These are phyloP conservation scores for Oryzias melastigma DNA, from an alignment of 2,113 vertebrate genomes.

Conservation along the genomic window DNA sequence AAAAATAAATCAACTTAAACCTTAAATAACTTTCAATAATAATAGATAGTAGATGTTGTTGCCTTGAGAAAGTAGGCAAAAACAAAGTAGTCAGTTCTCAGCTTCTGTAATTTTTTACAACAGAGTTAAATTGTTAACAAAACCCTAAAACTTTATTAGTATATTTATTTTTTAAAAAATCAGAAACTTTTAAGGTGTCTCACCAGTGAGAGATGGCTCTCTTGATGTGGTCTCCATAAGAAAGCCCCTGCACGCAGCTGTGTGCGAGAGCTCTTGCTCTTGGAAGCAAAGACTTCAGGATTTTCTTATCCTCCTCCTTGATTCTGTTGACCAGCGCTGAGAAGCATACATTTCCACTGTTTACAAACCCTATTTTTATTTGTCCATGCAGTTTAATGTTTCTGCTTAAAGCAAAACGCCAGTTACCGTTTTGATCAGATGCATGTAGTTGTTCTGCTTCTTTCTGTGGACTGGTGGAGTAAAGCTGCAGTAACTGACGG, in stretches of 20 bases:
- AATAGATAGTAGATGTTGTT: no score
- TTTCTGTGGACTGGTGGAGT: conserved; percentile 54
- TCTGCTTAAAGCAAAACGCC: not conserved
- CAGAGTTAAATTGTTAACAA: no score
- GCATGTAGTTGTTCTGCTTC: conserved; percentile 49
- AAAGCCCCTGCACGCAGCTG: conserved; percentile 62
- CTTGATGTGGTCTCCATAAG: conserved; percentile 66
- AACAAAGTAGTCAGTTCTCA: no score
- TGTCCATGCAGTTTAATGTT: not conserved
- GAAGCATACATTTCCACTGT: not conserved
- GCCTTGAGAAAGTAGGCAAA: no score
- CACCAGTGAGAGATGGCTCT: conserved; percentile 76
- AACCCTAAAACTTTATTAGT: not conserved
- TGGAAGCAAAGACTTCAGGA: conserved; percentile 69
- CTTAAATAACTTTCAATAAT: no score
- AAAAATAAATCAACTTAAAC: no score
- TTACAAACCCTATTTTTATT: not conserved
- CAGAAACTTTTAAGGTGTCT: conserved; percentile 35
- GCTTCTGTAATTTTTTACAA: no score
- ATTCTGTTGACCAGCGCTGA: conserved; percentile 72
- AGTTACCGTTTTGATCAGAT: conserved; percentile 73
- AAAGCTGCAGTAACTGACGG: conserved; percentile 56
- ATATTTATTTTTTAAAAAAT: not conserved
- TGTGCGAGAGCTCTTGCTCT: conserved; percentile 60
- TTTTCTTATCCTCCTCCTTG: conserved; percentile 65